Evolutionary conservation across 2,888 invertebrate genomes (phyloP), one percentile per base, ranked within the genome.

Genomic region (Drosophila neonasuta): DNA sequence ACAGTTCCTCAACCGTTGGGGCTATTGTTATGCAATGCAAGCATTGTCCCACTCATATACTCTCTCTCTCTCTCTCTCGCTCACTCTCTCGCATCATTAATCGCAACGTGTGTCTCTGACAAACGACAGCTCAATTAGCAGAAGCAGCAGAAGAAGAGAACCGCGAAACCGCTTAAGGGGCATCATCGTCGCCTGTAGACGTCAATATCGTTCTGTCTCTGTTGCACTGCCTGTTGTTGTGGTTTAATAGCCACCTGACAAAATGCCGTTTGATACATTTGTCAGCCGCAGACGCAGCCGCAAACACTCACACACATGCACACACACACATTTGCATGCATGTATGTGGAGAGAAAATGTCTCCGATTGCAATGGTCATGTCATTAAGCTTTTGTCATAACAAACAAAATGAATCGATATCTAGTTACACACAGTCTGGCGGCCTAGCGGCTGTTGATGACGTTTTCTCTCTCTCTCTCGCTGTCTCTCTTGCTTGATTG

Each of bases 101-200:
- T 48, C 8, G 45, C 2, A 52, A 48, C 39, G 32, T 30, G 34
- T 62, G 9, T 20, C 6, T 24, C 24, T 24, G 24, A 24, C 36
- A 36, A 32, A 36, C 36, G 36, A 73, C 57, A 74, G 46, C 73
- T 73, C 46, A 73, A 74, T 70, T 69, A 74, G 52, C 66, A 70
- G 24, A 46, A 36, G 41, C 36, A 36, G 36, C 36, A 36, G 24
- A 24, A 24, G 24, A 41, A 41, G 39, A 13, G 39, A 39, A 36
- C 46, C 46, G 39, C 39, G 39, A 39, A 55, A 55, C 46, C n/a
- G 57, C 57, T 57, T 56, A 8, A 17, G 55, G 32, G 55, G 32
- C 36, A 48, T 58, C 39, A n/a, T 30, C 41, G 11, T 30, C 39
- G 24, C 24, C 24, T 24, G 24, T 6, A 24, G 24, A 49, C 39